A percentile compares a stretch with the other conserved stretches of the same genome.
These are phyloP conservation scores for Perccottus glenii DNA, from an alignment of 2,113 vertebrate species.

Conservation along the genomic window DNA sequence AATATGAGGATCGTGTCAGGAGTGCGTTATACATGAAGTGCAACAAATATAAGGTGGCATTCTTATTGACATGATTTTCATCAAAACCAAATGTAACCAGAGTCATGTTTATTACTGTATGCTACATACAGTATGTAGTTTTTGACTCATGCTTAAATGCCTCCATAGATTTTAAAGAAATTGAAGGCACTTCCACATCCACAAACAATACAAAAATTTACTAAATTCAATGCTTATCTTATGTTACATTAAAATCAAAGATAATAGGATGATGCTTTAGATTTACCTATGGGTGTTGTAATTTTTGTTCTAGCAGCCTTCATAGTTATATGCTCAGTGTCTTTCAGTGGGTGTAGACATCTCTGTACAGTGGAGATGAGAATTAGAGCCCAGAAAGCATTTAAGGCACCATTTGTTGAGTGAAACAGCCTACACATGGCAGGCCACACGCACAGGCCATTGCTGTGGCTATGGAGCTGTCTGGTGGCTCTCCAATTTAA, in stretches of 20 bases:
- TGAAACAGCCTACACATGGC: constrained; percentile 39
- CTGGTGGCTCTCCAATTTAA: constrained; percentile 45
- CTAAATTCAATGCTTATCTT: no score
- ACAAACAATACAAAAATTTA: no score
- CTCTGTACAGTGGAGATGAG: constrained; percentile 7
- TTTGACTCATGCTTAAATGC: no score
- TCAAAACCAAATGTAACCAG: constrained; percentile 66
- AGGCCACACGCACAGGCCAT: constrained; percentile 29
- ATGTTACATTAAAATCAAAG: no score
- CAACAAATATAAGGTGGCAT: constrained; percentile 68
- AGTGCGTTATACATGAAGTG: constrained; percentile 71
- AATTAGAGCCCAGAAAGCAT: constrained; percentile 38
- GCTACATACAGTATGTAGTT: neutral
- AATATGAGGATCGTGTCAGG: constrained; percentile 35
- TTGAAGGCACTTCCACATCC: no score
- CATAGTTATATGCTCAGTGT: constrained; percentile 15
- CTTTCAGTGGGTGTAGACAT: constrained; percentile 23
- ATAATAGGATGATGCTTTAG: no score
- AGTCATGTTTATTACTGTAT: constrained; percentile 35
- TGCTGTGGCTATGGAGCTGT: constrained; percentile 29
- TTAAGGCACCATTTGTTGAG: constrained; percentile 31
- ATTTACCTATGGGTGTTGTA: no score
- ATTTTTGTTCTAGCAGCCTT: neutral
- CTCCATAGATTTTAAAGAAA: no score
- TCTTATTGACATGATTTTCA: constrained; percentile 79